Percentiles rank a stretch among this genome's conserved stretches.
Evolutionary conservation across 2,113 vertebrate genomes (phyloP).

Genomic region (Herpetotheres cachinnans): DNA sequence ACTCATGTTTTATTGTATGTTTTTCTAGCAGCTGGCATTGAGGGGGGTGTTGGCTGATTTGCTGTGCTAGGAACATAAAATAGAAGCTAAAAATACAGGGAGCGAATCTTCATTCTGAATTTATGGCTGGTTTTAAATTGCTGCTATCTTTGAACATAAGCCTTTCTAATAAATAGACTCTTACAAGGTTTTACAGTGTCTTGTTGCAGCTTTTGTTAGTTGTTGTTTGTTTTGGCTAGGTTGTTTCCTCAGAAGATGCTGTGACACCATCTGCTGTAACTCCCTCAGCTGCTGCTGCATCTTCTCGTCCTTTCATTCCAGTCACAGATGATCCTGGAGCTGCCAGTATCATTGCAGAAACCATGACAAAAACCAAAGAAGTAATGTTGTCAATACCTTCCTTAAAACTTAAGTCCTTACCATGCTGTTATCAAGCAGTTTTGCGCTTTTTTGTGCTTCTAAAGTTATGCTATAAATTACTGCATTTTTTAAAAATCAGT

Average conservation of each 20-base stretch:
- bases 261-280: slow-evolving; percentile 92
- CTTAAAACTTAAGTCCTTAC: neutral
- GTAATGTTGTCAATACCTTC: slow-evolving; percentile 42
- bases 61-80: neutral
- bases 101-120: neutral
- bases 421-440: neutral
- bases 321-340: slow-evolving; percentile 97
- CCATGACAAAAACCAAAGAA: slow-evolving; percentile 99
- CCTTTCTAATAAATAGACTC: neutral
- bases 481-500: neutral
- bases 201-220: neutral
- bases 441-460: neutral
- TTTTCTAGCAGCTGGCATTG: neutral
- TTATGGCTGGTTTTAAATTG: neutral
- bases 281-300: slow-evolving; percentile 87
- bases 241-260: slow-evolving; percentile 87
- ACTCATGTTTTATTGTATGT: neutral
- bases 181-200: neutral
- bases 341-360: slow-evolving; percentile 98
- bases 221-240: slow-evolving; percentile 67
- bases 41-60: neutral
- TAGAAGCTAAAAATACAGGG: neutral
- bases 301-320: slow-evolving; percentile 95
- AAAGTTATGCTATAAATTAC: neutral
- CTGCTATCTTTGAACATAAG: neutral